Evolutionary conservation across 2,888 invertebrate species (phyloP).

Genomic region (Drosophila hamatofila): DNA sequence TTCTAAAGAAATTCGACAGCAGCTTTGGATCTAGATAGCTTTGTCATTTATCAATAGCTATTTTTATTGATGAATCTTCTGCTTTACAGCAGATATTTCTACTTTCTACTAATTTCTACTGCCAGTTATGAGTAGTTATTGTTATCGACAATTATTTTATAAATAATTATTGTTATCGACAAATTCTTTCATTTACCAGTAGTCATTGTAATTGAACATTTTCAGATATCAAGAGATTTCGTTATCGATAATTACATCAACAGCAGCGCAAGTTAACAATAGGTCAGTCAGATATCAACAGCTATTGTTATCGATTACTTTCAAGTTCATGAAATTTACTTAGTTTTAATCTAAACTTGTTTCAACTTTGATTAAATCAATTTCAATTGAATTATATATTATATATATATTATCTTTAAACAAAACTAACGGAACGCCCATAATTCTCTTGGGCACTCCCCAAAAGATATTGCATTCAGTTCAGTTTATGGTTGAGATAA

Average conservation of each 20-base stretch:
- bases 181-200: no score
- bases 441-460: not conserved
- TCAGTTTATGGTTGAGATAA: conserved; percentile 22
- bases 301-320: not conserved
- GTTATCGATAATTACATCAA: no score
- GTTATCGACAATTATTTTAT: not conserved
- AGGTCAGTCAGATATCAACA: no score
- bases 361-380: not conserved
- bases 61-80: no score
- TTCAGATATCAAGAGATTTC: no score
- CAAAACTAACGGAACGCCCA: not conserved
- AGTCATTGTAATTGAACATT: no score
- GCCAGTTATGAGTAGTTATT: not conserved
- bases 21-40: no score
- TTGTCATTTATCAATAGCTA: no score
- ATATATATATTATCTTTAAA: not conserved
- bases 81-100: no score
- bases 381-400: not conserved
- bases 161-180: not conserved
- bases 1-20: no score
- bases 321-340: not conserved
- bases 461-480: not conserved
- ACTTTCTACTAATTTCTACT: no score
- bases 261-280: no score
- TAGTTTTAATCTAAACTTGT: not conserved